Evolutionary conservation across 2,888 invertebrate species (phyloP).

Genomic region (Seira sanloemensis): DNA sequence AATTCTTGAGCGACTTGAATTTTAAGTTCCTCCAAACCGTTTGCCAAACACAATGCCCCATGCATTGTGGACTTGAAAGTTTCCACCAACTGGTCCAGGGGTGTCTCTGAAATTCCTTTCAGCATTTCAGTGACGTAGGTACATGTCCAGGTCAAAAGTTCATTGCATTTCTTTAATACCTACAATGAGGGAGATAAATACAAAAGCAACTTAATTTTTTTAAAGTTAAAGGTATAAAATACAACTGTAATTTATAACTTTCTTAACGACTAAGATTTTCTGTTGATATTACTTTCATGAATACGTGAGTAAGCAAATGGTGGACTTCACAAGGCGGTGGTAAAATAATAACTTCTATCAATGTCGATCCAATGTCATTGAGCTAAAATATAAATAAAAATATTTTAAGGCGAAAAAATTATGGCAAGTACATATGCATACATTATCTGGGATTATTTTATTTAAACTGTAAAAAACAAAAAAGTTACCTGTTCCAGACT

Average conservation of each 20-base stretch:
- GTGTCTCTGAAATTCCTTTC: slow-evolving; percentile 41
- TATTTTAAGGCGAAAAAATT: too few species aligned
- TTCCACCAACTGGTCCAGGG: slow-evolving; percentile 23
- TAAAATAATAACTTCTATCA: slow-evolving; percentile 49
- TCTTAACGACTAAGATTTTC: not conserved
- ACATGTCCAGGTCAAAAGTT: slow-evolving; percentile 56
- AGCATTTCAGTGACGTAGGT: slow-evolving; percentile 55
- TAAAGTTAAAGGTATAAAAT: not conserved
- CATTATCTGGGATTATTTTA: not conserved
- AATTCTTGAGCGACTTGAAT: slow-evolving; percentile 61
- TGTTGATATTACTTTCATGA: slow-evolving; percentile 58
- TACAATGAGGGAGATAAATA: slow-evolving; percentile 10
- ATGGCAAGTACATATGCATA: not conserved
- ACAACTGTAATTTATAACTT: too few species aligned
- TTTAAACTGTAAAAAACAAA: not conserved
- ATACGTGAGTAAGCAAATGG: slow-evolving; percentile 26
- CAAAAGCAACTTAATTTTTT: not conserved
- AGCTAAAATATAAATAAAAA: slow-evolving; percentile 31
- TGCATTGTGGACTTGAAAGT: slow-evolving; percentile 45
- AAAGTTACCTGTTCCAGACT: slow-evolving; percentile 23
- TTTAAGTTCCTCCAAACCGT: slow-evolving; percentile 44
- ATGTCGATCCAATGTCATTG: slow-evolving; percentile 31
- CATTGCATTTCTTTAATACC: slow-evolving; percentile 49
- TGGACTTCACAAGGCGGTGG: slow-evolving; percentile 51
- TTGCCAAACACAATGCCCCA: slow-evolving; percentile 44